A percentile compares a stretch with the other conserved stretches of the same genome.
Conservation (phyloP, 2,113 vertebrate species). For the Romanogobio albipinnatus region DNA sequence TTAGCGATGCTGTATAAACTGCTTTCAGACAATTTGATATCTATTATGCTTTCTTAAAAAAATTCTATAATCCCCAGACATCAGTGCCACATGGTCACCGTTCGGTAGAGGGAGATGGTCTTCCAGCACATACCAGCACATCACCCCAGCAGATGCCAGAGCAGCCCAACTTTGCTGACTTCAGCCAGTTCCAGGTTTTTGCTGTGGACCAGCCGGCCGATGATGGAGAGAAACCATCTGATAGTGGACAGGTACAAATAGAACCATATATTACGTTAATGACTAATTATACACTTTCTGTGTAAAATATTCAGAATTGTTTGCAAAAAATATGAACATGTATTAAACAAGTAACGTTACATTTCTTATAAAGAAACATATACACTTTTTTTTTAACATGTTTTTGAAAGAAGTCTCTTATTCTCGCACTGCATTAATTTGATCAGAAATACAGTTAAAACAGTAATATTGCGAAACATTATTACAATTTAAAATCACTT, state of each 20-base stretch:
- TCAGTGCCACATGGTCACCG: conserved; percentile 85
- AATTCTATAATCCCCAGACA: conserved; percentile 69
- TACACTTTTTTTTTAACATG: too few species aligned
- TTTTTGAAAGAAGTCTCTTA: too few species aligned
- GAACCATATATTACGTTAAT: background rate
- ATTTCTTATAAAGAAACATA: background rate
- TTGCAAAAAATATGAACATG: background rate
- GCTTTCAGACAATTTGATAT: background rate
- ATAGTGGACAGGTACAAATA: conserved; percentile 80
- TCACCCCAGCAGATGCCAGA: conserved; percentile 97
- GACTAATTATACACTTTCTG: background rate
- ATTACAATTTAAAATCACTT: too few species aligned
- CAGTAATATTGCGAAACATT: too few species aligned
- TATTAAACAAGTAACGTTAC: background rate
- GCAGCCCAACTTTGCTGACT: conserved; percentile 99
- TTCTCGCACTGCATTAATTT: background rate
- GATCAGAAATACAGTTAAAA: background rate
- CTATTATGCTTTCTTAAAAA: background rate
- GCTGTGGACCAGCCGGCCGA: conserved; percentile 87
- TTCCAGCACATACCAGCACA: conserved; percentile 84
- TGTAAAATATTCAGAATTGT: background rate
- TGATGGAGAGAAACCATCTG: conserved; percentile 85
- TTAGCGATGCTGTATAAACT: background rate
- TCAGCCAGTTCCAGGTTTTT: conserved; percentile 96
- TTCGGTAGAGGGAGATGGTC: conserved; percentile 82